Conservation (phyloP, 2,797 vertebrate genomes). For the Loriculus beryllinus region DNA sequence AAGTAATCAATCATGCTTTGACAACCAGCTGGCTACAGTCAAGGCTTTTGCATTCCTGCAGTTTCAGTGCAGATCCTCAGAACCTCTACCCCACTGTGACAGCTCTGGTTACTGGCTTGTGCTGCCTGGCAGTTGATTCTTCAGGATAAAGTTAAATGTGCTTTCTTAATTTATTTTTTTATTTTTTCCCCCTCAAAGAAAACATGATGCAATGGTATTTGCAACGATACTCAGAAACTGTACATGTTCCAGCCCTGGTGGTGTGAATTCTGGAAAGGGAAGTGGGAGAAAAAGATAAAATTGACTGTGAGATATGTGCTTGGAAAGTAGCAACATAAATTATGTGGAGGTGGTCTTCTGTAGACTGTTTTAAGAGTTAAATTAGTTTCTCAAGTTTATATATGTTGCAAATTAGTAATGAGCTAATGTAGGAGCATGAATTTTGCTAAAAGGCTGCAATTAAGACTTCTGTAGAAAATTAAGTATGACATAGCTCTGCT, state of each 20-base stretch:
- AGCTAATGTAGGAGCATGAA: not conserved
- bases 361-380: not conserved
- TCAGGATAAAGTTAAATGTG: not conserved
- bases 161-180: not conserved
- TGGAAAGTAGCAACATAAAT: not conserved
- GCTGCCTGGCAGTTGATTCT: not conserved
- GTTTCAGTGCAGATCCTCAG: not conserved
- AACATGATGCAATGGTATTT: not conserved
- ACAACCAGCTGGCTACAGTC: not conserved
- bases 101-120: not conserved
- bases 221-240: not conserved
- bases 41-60: not conserved
- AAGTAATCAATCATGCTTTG: not conserved
- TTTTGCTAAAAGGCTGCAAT: not conserved
- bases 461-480: not conserved
- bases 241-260: fast-evolving
- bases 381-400: not conserved
- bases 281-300: not conserved
- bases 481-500: not conserved
- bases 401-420: not conserved
- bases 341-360: not conserved
- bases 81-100: not conserved
- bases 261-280: not conserved
- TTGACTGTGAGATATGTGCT: not conserved
- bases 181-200: fast-evolving